Evolutionary conservation across 2,797 vertebrate species (phyloP), one percentile per base, ranked within the genome.

Genomic region (Xerus rutilus): DNA sequence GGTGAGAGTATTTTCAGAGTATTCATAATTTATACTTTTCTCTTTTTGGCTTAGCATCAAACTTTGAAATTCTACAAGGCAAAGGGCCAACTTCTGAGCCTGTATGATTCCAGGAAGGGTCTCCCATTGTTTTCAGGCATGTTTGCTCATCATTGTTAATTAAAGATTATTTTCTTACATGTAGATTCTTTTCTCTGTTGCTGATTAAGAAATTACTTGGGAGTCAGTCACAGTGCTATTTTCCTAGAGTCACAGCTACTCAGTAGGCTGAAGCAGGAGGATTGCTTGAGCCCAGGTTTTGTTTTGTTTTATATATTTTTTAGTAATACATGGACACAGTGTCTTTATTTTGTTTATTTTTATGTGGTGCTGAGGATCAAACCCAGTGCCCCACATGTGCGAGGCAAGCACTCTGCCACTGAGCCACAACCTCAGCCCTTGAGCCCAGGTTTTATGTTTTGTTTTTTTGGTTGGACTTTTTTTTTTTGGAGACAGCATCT

Each of bases 21-120:
- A 70, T 93, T 97, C 79, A 89, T 88, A 95, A 93, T 91, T 95
- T 94, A 84, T 91, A 72, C 45, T 73, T 89, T 59, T 89, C 89
- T 21, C 77, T 45, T 77, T 83, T 90, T 86, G 86, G 59, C 79
- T 83, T 86, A 39, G 20, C 52, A 65, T 92, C 91, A 89, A 45
- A 86, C 78, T 95, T 73, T 59, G 62, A 95, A 73, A 86, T 95
- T 92, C 77, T 86, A 3, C 67, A 82, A 87, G 78, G 62, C 76
- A 39, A 86, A 94, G 62, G 85, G 54, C 86, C 89, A 57, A 32
- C 62, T 73, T 88, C 85, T 81, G 25, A 96, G 87, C 79, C 54
- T 57, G 2, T 1, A 0, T 79, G 49, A 88, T 62, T 82, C n/a
- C 28, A 90, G 69, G 73, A 72, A 92, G 70, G 54, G 5, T 82